Percentiles rank a stretch among this genome's conserved stretches.
phyloP scores from a whole-genome alignment of 2,113 vertebrate species.

The human region DNA sequence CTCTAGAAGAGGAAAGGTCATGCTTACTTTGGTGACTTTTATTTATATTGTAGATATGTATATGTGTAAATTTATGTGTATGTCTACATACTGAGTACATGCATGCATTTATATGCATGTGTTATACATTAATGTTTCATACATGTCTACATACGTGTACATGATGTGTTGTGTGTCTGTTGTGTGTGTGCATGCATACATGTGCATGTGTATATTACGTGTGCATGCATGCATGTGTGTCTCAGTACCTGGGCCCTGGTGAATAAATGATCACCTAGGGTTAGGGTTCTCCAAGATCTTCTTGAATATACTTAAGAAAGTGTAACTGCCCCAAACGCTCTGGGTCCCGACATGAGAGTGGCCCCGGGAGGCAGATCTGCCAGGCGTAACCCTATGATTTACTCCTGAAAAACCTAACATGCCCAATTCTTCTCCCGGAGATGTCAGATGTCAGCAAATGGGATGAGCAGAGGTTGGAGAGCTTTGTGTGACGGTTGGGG shows the following conservation, averaged over 20 bases:
- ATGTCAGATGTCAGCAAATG: neutral
- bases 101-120: neutral
- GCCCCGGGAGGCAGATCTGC: neutral
- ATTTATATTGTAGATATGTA: neutral
- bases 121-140: neutral
- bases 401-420: neutral
- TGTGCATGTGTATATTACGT: neutral
- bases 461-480: neutral
- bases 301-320: neutral
- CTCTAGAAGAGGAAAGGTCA: neutral
- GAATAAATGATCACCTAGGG: neutral
- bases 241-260: neutral
- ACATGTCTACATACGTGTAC: neutral
- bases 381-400: neutral
- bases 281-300: neutral
- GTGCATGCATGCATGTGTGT: neutral
- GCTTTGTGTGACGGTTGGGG: neutral
- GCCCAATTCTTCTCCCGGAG: neutral
- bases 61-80: neutral
- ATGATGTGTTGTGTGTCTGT: neutral
- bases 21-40: neutral
- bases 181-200: too few relatives aligned
- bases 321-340: neutral
- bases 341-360: neutral
- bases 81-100: neutral